Evolutionary conservation across 2,888 invertebrate species (phyloP).

Genomic region (Agrilus mali): DNA sequence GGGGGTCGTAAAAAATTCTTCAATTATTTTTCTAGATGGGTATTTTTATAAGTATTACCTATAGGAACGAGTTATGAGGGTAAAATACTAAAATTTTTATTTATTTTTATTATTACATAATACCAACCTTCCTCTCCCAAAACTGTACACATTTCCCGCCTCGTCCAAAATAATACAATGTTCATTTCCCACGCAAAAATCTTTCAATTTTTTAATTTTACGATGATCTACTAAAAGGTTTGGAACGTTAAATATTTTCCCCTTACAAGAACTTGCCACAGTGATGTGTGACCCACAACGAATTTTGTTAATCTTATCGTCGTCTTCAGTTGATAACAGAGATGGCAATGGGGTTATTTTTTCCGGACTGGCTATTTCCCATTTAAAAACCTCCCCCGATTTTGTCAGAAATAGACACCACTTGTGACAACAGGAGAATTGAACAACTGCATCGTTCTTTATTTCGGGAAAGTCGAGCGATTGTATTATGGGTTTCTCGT

Average conservation of each 20-base stretch:
- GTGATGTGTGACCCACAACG: conserved; percentile 36
- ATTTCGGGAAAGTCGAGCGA: conserved; percentile 1
- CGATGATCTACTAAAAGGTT: conserved; percentile 43
- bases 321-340: conserved; percentile 11
- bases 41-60: too few species aligned
- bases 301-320: conserved; percentile 31
- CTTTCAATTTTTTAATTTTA: conserved; percentile 42
- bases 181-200: conserved; percentile 67
- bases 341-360: conserved; percentile 14
- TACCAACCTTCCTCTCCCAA: conserved; percentile 71
- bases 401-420: conserved; percentile 20
- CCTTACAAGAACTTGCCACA: conserved; percentile 34
- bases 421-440: conserved; percentile 21
- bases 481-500: conserved; percentile 8
- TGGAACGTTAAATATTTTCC: conserved; percentile 50
- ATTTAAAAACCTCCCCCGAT: conserved; percentile 20
- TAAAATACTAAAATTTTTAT: background rate
- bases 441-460: conserved; percentile 4
- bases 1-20: too few species aligned
- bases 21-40: too few species aligned
- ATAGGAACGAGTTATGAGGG: too few species aligned
- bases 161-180: conserved; percentile 61
- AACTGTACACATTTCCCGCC: conserved; percentile 62
- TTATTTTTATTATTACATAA: background rate
- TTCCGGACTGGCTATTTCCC: conserved; percentile 14